Evolutionary conservation across 1,140 invertebrate species (phyloP).

Genomic region (Hylaeus volcanicus): DNA sequence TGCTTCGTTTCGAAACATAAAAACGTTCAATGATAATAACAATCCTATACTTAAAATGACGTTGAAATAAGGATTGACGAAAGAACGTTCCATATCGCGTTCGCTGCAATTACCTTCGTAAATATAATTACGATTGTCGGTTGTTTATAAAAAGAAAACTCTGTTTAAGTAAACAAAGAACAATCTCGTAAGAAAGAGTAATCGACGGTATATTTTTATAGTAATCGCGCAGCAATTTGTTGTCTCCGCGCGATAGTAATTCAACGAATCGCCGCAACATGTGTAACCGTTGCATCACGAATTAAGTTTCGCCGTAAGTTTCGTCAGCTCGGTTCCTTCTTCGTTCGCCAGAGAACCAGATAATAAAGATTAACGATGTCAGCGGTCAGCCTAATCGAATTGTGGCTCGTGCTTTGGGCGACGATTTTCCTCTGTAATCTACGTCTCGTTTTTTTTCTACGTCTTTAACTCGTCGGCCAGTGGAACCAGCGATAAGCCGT

Average conservation of each 20-base stretch:
- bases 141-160: too few relatives aligned
- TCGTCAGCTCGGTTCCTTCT: neutral
- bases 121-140: too few relatives aligned
- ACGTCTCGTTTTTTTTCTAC: neutral
- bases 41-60: too few relatives aligned
- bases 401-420: neutral
- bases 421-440: neutral
- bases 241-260: neutral
- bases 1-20: too few relatives aligned
- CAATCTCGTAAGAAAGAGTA: too few relatives aligned
- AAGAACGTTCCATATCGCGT: too few relatives aligned
- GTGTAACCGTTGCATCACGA: conserved; percentile 8
- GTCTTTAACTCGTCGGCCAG: neutral
- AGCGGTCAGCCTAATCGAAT: conserved; percentile 18
- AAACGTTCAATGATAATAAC: too few relatives aligned
- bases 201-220: too few relatives aligned
- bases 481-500: neutral
- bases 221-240: neutral
- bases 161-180: too few relatives aligned
- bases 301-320: neutral
- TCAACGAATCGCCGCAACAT: neutral
- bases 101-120: too few relatives aligned
- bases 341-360: neutral
- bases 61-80: too few relatives aligned
- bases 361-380: conserved; percentile 35